phyloP scores from a whole-genome alignment of 53 echinoderm and acorn worm genomes.

The Henricia sp. region DNA sequence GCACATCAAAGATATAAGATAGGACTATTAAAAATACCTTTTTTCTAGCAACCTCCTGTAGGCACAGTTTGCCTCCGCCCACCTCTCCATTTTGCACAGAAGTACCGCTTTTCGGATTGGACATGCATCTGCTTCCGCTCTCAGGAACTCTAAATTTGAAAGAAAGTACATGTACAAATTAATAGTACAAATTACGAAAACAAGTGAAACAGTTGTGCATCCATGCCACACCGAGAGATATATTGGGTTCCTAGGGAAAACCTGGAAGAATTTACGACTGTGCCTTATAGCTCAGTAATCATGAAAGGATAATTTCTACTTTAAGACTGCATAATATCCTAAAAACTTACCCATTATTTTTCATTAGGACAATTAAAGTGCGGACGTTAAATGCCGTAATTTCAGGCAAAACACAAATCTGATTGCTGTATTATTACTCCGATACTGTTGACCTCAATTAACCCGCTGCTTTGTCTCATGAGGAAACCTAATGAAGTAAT shows the following conservation, averaged over 20 bases:
- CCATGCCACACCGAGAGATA: background rate
- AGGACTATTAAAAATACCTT: constrained; percentile 67
- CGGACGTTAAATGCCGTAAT: too few relatives aligned
- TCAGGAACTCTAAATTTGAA: constrained; percentile 53
- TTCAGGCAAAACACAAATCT: too few relatives aligned
- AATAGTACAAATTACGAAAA: background rate
- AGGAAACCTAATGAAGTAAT: background rate
- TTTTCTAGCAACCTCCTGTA: constrained; percentile 73
- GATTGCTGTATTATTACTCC: too few relatives aligned
- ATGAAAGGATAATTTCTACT: too few relatives aligned
- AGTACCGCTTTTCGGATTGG: constrained; percentile 80
- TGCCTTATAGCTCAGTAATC: background rate
- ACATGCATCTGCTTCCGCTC: constrained; percentile 59
- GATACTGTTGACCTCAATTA: background rate
- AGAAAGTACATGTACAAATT: background rate
- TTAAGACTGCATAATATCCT: too few relatives aligned
- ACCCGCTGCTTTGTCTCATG: too few relatives aligned
- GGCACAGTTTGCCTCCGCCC: constrained; percentile 86
- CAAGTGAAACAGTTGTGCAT: background rate
- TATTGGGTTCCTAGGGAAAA: too few relatives aligned
- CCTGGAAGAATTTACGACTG: background rate
- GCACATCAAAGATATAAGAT: too few relatives aligned
- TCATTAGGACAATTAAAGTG: too few relatives aligned
- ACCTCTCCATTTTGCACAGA: constrained; percentile 79
- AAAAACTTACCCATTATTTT: too few relatives aligned